Base-by-base conservation (phyloP, 2,113 vertebrate genomes). In the Cryptotis parvus region DNA sequence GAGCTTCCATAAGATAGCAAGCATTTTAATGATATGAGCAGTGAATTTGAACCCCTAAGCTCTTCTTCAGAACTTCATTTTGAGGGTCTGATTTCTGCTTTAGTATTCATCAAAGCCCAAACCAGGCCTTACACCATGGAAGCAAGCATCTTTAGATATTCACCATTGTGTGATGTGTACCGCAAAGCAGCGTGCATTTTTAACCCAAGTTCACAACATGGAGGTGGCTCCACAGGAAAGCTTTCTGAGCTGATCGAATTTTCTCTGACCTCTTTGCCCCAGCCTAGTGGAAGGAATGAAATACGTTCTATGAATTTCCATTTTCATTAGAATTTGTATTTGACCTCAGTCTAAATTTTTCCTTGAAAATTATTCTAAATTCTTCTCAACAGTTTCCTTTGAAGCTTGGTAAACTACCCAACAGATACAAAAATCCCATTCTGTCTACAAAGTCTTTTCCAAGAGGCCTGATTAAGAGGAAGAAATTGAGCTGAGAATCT, bases 51-150 rank as follows among this genome's bases (percentile, higher is more conserved):
- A 90, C 83, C 69, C 90, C 83, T 88, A 94, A 96, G 94, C 91
- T 91, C 90, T 95, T 95, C 74, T 93, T 95, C 88, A 94, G 94
- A 96, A 96, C 91, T 91, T 90, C 85, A 91, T 92, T 96, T 90
- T 90, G 94, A 94, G 88, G 82, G 76, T 58, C 88, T 95, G 90
- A 94, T 96, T 85, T 90, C 61, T 90, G 73, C 90, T 94, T 94
- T 94, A 90, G 82, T 78, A 87, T 90, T 90, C 93, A 94, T 92
- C 95, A 94, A 94, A 95, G 93, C 45, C n/a, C 76, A 73, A 82
- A n/a, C 72, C 77, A 61, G 78, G 66, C 43, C 85, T 85, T 41
- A 35, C 49, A 73, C 37, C 29, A 3, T 24, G 35, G 70, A 90
- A 72, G 35, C 18, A 2, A 85, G 24, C 37, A 74, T 77, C 87